A percentile compares a stretch with the other conserved stretches of the same genome.
Evolutionary conservation across 1,140 invertebrate species (phyloP).

Genomic region (Acromyrmex heyeri): DNA sequence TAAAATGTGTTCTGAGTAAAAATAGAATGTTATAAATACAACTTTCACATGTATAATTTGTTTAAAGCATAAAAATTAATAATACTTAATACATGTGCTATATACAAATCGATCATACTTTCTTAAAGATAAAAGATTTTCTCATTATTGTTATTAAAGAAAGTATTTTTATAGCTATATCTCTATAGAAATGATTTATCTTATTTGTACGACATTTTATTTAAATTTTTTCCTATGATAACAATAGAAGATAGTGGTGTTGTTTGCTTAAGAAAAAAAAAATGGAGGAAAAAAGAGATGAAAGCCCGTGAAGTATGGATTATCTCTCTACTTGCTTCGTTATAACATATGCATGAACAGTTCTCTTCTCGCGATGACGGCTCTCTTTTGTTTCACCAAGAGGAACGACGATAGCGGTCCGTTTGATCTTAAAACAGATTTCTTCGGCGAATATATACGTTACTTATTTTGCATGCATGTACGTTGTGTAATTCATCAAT

Average conservation of each 20-base stretch:
- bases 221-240: conserved; percentile 7
- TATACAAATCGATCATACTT: too few relatives aligned
- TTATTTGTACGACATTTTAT: conserved; percentile 25
- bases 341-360: conserved; percentile 53
- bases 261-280: conserved; percentile 12
- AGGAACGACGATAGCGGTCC: not conserved
- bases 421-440: conserved; percentile 42
- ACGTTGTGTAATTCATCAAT: conserved; percentile 1
- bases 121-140: too few relatives aligned
- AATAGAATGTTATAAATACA: too few relatives aligned
- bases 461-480: not conserved
- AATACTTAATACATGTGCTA: too few relatives aligned
- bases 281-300: conserved; percentile 2
- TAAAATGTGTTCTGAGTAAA: too few relatives aligned
- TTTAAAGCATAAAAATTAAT: too few relatives aligned
- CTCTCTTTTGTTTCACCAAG: conserved; percentile 24
- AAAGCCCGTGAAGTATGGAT: conserved; percentile 22
- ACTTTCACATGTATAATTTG: too few relatives aligned
- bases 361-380: conserved; percentile 31
- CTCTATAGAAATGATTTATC: not conserved
- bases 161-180: not conserved
- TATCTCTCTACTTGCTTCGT: conserved; percentile 34
- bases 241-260: not conserved
- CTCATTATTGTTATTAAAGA: not conserved
- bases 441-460: not conserved